Evolutionary conservation across 2,888 invertebrate species (phyloP), one percentile per base, ranked within the genome.

Genomic region (Drosophila parthenogenetica): DNA sequence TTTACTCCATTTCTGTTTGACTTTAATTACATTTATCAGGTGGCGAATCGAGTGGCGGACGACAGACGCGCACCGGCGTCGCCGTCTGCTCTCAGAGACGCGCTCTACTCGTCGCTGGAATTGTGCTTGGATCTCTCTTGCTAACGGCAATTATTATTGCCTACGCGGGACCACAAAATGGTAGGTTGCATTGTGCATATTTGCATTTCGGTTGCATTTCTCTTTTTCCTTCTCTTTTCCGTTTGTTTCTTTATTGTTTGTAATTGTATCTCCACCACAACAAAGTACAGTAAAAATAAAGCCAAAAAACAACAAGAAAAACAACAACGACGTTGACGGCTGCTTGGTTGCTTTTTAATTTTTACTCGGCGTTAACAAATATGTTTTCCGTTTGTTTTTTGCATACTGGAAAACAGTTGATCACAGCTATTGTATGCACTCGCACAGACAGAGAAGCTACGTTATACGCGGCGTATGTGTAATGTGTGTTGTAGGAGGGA

Each of bases 21-120:
- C 55, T 39, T 90, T 90, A 87, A 87, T 90, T 87, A 90, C 83
- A 90, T 87, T 91, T 89, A 88, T 63, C 82, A 91, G 92, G 91
- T 87, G 93, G 92, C 68, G 92, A 92, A 83, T 92, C 92, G 68
- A 92, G 90, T 67, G 90, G 92, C 63, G 92, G 91, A 54, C 90
- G 92, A 62, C 92, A 91, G 87, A 91, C 90, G 66, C 89, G 92
- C 69, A 91, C 90, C 73, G 96, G 97, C 17, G 96, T 97, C 69
- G 96, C 97, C 16, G 96, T 97, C 39, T 97, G 97, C 91, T 97
- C 97, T 4, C 97, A 97, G 91, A 95, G 96, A 69, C 94, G 96
- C 79, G 98, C 98, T 40, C 94, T 98, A 8, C 95, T 95, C 89
- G 95, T 98, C 70, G 96, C 97, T 50, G 95, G 95, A 51, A 93